Evolutionary conservation across 2,888 invertebrate species (phyloP).

Genomic region (Lithophane ornitopus): DNA sequence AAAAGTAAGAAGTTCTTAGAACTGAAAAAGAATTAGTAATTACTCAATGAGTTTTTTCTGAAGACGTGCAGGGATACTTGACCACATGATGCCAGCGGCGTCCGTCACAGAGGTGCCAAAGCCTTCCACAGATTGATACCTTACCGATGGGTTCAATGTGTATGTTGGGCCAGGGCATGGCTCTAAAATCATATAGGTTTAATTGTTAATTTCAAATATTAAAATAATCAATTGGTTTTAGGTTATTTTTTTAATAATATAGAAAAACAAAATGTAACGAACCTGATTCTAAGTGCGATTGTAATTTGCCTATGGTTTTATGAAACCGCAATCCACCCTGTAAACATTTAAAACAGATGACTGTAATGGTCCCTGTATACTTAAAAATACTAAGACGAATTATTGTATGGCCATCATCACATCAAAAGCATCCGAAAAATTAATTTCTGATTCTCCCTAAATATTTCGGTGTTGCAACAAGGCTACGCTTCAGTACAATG

Average conservation of each 20-base stretch:
- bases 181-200: not conserved
- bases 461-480: too few species aligned
- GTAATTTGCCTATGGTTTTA: slow-evolving; percentile 3
- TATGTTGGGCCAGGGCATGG: not conserved
- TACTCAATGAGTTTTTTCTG: slow-evolving; percentile 5
- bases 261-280: not conserved
- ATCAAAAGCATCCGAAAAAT: too few species aligned
- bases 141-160: slow-evolving; percentile 1
- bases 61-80: not conserved
- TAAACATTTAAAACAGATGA: not conserved
- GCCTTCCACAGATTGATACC: slow-evolving; percentile 8
- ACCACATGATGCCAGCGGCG: slow-evolving; percentile 12
- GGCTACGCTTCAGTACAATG: too few species aligned
- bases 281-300: not conserved
- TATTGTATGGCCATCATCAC: too few species aligned
- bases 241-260: not conserved
- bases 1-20: not conserved
- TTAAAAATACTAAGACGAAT: too few species aligned
- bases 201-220: not conserved
- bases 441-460: too few species aligned
- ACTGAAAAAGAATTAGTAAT: not conserved
- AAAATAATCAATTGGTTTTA: not conserved
- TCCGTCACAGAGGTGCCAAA: slow-evolving; percentile 9
- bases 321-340: slow-evolving; percentile 13
- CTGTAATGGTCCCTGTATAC: too few species aligned